phyloP scores from a whole-genome alignment of 2,797 vertebrate genomes.

The Pseudotriccus pelzelni region DNA sequence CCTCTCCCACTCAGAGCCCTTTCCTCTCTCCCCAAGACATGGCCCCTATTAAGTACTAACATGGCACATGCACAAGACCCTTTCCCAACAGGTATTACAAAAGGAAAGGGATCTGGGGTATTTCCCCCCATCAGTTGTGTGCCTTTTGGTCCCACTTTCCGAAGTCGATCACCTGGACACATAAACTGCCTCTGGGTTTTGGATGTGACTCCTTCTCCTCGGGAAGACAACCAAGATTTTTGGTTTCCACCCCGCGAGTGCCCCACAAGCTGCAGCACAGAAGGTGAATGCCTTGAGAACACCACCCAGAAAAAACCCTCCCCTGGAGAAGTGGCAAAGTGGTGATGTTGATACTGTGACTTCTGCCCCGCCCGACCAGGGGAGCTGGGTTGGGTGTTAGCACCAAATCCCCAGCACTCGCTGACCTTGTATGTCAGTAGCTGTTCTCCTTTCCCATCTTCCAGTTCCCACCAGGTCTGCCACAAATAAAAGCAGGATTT shows the following conservation, averaged over 20 bases:
- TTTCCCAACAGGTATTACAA: neutral
- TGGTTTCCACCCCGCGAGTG: neutral
- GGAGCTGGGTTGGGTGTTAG: neutral
- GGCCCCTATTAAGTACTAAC: neutral
- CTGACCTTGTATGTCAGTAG: neutral
- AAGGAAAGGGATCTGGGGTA: neutral
- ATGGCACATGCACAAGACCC: neutral
- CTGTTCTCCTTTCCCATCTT: neutral
- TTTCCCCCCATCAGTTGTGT: accelerated
- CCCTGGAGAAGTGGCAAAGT: neutral
- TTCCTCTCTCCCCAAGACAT: neutral
- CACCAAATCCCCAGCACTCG: neutral
- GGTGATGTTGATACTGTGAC: neutral
- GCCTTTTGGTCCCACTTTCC: neutral
- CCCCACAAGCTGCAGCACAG: neutral
- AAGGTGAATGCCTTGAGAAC: neutral
- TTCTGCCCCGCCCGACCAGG: neutral
- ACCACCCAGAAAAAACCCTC: neutral
- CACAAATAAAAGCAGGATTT: neutral
- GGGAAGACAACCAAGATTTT: neutral
- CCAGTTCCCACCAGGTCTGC: neutral
- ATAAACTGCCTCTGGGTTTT: neutral
- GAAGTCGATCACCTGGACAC: neutral
- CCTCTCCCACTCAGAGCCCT: neutral
- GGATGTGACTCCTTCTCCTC: neutral